phyloP scores from a whole-genome alignment of 2,888 invertebrate species.

The Pomacea canaliculata region DNA sequence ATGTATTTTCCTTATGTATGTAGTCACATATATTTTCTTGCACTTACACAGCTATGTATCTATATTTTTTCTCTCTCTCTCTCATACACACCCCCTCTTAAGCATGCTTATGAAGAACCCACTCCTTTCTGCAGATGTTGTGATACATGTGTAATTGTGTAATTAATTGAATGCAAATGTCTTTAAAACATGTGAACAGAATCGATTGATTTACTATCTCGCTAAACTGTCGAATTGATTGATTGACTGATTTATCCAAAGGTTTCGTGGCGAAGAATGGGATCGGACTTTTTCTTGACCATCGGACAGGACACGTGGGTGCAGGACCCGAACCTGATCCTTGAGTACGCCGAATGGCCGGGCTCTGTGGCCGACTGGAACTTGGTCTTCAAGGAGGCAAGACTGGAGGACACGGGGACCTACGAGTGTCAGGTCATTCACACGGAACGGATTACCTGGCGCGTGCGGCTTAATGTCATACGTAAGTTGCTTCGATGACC shows the following conservation, averaged over 20 bases:
- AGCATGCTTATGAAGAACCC: background rate
- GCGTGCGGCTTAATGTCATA: slow-evolving; percentile 32
- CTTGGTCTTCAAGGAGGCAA: slow-evolving; percentile 33
- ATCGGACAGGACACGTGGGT: slow-evolving; percentile 39
- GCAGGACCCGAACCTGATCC: slow-evolving; percentile 32
- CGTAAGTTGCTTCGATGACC: slow-evolving; percentile 22
- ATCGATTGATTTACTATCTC: too few species aligned
- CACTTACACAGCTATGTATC: background rate
- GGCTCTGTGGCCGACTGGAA: slow-evolving; percentile 37
- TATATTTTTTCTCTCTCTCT: background rate
- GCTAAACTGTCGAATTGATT: too few species aligned
- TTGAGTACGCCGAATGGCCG: slow-evolving; percentile 33
- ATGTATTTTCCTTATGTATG: background rate
- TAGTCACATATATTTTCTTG: background rate
- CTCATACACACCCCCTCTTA: background rate
- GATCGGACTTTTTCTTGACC: slow-evolving; percentile 36
- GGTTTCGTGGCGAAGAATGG: slow-evolving; percentile 38
- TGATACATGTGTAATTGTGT: too few species aligned
- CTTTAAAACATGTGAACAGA: too few species aligned
- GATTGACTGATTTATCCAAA: slow-evolving; percentile 3
- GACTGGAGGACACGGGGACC: slow-evolving; percentile 32
- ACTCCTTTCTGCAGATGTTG: too few species aligned
- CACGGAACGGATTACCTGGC: slow-evolving; percentile 33
- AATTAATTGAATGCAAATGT: too few species aligned
- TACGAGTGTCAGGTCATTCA: slow-evolving; percentile 40